These are phyloP conservation scores for Allacma fusca DNA, from an alignment of 2,888 invertebrate genomes.

Conservation along the genomic window DNA sequence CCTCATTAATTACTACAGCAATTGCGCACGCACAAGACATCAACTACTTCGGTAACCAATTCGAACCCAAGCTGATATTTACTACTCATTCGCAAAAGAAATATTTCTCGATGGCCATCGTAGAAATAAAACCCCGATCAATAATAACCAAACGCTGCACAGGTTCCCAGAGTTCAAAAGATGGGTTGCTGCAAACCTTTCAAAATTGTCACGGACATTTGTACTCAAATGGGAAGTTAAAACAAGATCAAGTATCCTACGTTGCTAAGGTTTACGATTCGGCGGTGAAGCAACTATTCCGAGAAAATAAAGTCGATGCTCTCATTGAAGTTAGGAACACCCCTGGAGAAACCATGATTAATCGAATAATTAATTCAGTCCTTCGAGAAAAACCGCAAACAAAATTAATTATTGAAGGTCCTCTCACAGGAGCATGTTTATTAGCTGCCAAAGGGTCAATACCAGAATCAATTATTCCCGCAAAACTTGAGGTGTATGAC, in stretches of 20 bases:
- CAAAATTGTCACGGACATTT: neutral
- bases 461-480: neutral
- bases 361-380: neutral
- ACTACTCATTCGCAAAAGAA: neutral
- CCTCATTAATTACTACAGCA: neutral
- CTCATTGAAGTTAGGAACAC: neutral
- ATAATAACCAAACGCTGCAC: neutral
- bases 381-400: neutral
- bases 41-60: neutral
- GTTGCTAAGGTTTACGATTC: neutral
- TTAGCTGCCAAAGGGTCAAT: neutral
- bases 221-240: neutral
- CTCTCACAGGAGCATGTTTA: neutral
- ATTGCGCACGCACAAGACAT: neutral
- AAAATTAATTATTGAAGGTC: neutral
- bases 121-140: neutral
- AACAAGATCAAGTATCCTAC: neutral
- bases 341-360: neutral
- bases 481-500: neutral
- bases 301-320: neutral
- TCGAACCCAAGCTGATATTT: neutral
- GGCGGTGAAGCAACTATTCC: neutral
- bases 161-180: neutral
- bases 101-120: neutral
- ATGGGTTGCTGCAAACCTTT: neutral